phyloP scores from a whole-genome alignment of 2,888 invertebrate genomes.

The Cheilosia impressa region DNA sequence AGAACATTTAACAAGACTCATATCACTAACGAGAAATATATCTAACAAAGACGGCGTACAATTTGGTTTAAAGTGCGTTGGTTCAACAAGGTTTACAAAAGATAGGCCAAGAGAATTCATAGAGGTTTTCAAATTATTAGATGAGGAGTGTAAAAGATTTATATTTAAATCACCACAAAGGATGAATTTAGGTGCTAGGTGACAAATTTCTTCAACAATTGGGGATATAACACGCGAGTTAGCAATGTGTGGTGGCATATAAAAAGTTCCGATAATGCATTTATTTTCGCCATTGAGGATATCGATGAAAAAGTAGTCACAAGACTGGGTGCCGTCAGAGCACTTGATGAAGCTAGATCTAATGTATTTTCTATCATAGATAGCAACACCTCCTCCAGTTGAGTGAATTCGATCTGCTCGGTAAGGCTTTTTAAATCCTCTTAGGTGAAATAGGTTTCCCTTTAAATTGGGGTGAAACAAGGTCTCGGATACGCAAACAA shows the following conservation, averaged over 20 bases:
- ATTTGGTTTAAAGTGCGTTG: no score
- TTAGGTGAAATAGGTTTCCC: no score
- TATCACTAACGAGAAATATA: not conserved
- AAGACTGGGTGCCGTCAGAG: not conserved
- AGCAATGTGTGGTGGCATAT: not conserved
- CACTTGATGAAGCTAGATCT: not conserved
- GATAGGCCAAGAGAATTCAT: conserved; percentile 1
- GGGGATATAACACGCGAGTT: conserved; percentile 1
- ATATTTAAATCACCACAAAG: conserved; percentile 10
- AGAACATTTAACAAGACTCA: no score
- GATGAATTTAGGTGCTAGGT: not conserved
- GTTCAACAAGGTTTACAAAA: not conserved
- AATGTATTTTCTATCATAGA: conserved; percentile 12
- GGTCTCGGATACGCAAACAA: not conserved
- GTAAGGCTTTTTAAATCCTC: not conserved
- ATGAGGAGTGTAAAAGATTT: conserved; percentile 2
- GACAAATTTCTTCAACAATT: conserved; percentile 3
- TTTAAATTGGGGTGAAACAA: no score
- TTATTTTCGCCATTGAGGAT: not conserved
- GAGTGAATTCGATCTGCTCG: conserved; percentile 17
- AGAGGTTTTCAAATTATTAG: not conserved
- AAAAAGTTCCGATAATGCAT: conserved; percentile 3
- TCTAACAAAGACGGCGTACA: not conserved
- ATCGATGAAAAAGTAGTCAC: conserved; percentile 3
- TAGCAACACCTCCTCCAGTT: not conserved